These are phyloP conservation scores for Lamellibrachia luymesi DNA, from an alignment of 1,140 invertebrate genomes.

Conservation along the genomic window DNA sequence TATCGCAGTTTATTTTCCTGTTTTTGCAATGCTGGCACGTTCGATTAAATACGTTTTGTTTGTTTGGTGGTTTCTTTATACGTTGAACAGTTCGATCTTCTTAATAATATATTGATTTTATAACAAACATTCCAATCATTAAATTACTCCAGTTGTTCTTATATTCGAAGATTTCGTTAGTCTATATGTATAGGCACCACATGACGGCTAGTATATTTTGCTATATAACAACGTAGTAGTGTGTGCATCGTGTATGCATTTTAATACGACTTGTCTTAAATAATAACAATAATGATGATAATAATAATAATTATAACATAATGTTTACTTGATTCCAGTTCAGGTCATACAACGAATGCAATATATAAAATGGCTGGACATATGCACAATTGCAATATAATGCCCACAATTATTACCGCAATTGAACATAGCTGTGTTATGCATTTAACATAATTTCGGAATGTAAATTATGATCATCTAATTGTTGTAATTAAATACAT, in stretches of 20 bases:
- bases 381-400: background rate
- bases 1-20: background rate
- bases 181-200: too few species aligned
- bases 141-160: too few species aligned
- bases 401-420: background rate
- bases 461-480: background rate
- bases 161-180: too few species aligned
- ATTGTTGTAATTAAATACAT: background rate
- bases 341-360: background rate
- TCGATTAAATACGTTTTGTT: background rate
- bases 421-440: background rate
- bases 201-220: too few species aligned
- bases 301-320: background rate
- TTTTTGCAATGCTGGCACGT: background rate
- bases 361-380: background rate
- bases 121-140: too few species aligned
- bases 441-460: background rate
- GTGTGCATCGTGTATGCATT: too few species aligned
- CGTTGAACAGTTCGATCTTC: too few species aligned
- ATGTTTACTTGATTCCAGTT: background rate
- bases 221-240: too few species aligned
- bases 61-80: too few species aligned
- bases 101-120: too few species aligned
- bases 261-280: too few species aligned
- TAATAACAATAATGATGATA: background rate